phyloP scores from a whole-genome alignment of 2,888 invertebrate species.

The Cephus sareptanus region DNA sequence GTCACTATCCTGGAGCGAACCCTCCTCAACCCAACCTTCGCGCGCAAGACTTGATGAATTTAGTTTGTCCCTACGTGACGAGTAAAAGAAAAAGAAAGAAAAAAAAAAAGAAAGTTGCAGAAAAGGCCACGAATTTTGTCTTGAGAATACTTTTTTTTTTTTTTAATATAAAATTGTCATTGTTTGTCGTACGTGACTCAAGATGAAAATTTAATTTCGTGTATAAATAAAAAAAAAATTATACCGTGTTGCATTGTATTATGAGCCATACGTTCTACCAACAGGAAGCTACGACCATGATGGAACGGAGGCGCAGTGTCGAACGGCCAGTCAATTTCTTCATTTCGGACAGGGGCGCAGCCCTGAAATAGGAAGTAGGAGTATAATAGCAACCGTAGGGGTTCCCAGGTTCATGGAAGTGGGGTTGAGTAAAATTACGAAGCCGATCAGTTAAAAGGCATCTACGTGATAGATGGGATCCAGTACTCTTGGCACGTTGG shows the following conservation, averaged over 20 bases:
- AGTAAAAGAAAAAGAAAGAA: background rate
- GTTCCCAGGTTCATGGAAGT: background rate
- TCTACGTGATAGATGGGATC: slow-evolving; percentile 40
- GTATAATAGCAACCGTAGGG: background rate
- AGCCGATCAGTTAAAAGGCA: slow-evolving; percentile 49
- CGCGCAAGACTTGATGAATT: background rate
- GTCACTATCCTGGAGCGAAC: background rate
- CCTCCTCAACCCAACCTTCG: background rate
- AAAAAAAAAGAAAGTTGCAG: background rate
- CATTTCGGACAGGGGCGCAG: background rate
- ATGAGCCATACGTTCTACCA: background rate
- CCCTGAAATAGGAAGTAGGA: background rate
- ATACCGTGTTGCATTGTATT: background rate
- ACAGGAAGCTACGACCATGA: background rate
- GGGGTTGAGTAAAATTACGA: slow-evolving; percentile 1
- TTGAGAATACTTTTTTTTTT: background rate
- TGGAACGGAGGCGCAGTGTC: background rate
- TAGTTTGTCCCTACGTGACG: background rate
- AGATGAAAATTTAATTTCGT: background rate
- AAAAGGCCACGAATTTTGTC: background rate
- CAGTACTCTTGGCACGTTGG: slow-evolving; percentile 31
- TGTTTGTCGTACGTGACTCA: background rate
- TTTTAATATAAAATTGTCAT: background rate
- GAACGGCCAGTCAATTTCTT: background rate
- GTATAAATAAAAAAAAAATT: background rate